phyloP scores from a whole-genome alignment of 2,888 invertebrate species.

The Anoplius nigerrimus region DNA sequence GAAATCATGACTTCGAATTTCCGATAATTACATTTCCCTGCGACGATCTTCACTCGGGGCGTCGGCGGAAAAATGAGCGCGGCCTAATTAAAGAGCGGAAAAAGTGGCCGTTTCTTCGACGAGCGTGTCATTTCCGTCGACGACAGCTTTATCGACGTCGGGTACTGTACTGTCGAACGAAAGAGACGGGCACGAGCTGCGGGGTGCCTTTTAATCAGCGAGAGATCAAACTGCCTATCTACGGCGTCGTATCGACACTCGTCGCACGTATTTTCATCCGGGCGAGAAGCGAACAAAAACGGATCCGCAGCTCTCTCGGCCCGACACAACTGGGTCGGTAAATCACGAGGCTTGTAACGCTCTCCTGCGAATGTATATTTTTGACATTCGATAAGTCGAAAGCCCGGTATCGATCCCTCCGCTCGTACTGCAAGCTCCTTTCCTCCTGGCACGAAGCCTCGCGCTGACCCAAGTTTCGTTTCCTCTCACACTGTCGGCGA shows the following conservation, averaged over 20 bases:
- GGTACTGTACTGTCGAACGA: not conserved
- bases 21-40: too few relatives aligned
- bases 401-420: conserved; percentile 33
- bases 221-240: conserved; percentile 2
- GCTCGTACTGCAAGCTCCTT: too few relatives aligned
- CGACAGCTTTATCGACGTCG: too few relatives aligned
- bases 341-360: conserved; percentile 34
- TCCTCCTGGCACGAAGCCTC: not conserved
- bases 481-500: not conserved
- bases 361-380: conserved; percentile 21
- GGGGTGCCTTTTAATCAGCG: not conserved
- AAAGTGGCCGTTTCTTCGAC: too few relatives aligned
- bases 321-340: conserved; percentile 47
- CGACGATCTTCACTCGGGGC: too few relatives aligned
- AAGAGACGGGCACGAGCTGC: too few relatives aligned
- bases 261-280: not conserved
- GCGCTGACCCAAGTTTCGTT: conserved; percentile 11
- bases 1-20: too few relatives aligned
- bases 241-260: conserved; percentile 19
- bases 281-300: conserved; percentile 3
- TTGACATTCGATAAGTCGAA: conserved; percentile 35
- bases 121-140: too few relatives aligned
- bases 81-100: too few relatives aligned
- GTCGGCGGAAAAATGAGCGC: too few relatives aligned
- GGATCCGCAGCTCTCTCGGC: conserved; percentile 23